Conservation (phyloP, 2,113 vertebrate species). For the Daboia siamensis region DNA sequence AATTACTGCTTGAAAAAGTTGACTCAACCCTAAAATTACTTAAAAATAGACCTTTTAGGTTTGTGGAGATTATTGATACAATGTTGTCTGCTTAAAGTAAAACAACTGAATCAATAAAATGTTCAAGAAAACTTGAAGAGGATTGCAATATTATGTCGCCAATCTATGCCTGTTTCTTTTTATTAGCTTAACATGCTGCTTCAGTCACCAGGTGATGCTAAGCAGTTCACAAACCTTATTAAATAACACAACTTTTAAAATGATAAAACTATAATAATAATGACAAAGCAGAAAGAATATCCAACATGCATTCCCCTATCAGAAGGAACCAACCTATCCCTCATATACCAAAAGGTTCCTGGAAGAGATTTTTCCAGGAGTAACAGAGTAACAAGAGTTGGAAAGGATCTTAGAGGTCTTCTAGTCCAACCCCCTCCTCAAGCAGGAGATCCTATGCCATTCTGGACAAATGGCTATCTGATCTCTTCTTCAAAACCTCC, state of each 20-base stretch:
- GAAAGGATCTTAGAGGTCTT: neutral
- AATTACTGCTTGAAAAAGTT: conserved; percentile 6
- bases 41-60: neutral
- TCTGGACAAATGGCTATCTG: neutral
- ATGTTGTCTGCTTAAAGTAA: neutral
- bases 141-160: neutral
- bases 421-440: neutral
- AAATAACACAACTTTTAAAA: neutral
- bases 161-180: neutral
- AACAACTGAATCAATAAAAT: neutral
- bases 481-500: neutral
- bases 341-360: neutral
- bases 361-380: neutral
- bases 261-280: neutral
- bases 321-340: neutral
- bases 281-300: neutral
- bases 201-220: neutral
- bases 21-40: neutral
- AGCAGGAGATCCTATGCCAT: neutral
- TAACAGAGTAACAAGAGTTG: neutral
- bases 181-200: neutral
- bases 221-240: neutral
- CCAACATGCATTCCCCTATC: neutral
- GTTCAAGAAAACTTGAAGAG: too few relatives aligned
- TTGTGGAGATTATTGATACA: neutral